Percentiles rank a stretch among this genome's conserved stretches.
These are phyloP conservation scores for Asbolus verrucosus DNA, from an alignment of 1,140 invertebrate species.

Conservation along the genomic window DNA sequence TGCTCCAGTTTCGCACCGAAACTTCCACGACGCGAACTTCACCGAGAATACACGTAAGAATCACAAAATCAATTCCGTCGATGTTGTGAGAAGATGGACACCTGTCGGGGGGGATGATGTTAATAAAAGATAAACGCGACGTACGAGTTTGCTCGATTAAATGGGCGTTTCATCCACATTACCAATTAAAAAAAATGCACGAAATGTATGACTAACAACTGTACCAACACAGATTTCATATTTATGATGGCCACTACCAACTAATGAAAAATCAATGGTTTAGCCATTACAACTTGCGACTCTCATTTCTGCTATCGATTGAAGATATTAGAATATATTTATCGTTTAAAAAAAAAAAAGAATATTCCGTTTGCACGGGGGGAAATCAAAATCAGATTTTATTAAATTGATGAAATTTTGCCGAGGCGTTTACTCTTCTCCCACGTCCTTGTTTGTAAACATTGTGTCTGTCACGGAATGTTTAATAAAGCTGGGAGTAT, in stretches of 20 bases:
- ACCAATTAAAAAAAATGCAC: too few relatives aligned
- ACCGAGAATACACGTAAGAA: slow-evolving; percentile 1
- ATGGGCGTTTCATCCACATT: too few relatives aligned
- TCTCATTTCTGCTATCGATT: slow-evolving; percentile 2
- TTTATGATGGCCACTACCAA: not conserved
- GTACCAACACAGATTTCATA: slow-evolving; percentile 8
- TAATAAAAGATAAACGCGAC: not conserved
- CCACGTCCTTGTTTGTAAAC: slow-evolving; percentile 11
- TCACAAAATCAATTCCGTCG: slow-evolving; percentile 12
- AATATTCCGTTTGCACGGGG: slow-evolving; percentile 3
- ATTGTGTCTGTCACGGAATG: not conserved
- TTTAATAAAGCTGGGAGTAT: not conserved
- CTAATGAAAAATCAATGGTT: slow-evolving; percentile 31
- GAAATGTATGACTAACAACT: too few relatives aligned
- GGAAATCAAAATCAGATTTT: too few relatives aligned
- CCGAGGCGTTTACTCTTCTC: too few relatives aligned
- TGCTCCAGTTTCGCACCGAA: not conserved
- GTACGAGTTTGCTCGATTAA: not conserved
- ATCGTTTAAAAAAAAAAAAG: too few relatives aligned
- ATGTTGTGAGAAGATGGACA: slow-evolving; percentile 19
- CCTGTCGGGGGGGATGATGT: not conserved
- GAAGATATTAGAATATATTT: too few relatives aligned
- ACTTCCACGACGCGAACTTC: not conserved
- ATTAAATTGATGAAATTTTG: too few relatives aligned
- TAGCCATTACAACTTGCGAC: slow-evolving; percentile 1